These are phyloP conservation scores for Diplogasteroides magnus DNA, from an alignment of 1,140 invertebrate species.

Conservation along the genomic window DNA sequence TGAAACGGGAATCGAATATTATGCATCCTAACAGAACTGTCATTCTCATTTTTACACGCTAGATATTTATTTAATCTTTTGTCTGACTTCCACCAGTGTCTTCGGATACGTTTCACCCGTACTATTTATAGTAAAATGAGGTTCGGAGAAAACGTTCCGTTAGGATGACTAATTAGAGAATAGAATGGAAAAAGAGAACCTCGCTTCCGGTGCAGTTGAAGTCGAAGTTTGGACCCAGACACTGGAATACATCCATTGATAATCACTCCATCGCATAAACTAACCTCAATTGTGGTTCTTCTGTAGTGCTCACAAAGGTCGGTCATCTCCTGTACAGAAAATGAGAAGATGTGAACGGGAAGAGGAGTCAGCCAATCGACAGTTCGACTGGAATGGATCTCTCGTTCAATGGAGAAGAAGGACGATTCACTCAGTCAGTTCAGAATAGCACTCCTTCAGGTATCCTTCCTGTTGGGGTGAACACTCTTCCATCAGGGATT, in stretches of 20 bases:
- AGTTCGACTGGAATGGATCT: not conserved
- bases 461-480: not conserved
- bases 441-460: not conserved
- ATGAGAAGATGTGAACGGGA: not conserved
- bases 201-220: not conserved
- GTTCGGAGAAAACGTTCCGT: too few relatives aligned
- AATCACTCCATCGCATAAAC: too few relatives aligned
- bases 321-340: not conserved
- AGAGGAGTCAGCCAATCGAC: not conserved
- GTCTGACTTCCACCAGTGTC: too few relatives aligned
- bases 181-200: too few relatives aligned
- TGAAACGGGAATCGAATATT: not conserved
- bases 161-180: too few relatives aligned
- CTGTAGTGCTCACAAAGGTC: not conserved
- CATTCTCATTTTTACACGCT: too few relatives aligned
- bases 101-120: too few relatives aligned
- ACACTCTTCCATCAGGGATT: not conserved
- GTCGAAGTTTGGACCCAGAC: not conserved
- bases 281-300: too few relatives aligned
- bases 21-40: too few relatives aligned
- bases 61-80: too few relatives aligned
- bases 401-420: not conserved
- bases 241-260: too few relatives aligned
- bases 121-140: too few relatives aligned
- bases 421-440: not conserved